Evolutionary conservation across 2,797 vertebrate genomes (phyloP).

Genomic region (Lepus oiostolus): DNA sequence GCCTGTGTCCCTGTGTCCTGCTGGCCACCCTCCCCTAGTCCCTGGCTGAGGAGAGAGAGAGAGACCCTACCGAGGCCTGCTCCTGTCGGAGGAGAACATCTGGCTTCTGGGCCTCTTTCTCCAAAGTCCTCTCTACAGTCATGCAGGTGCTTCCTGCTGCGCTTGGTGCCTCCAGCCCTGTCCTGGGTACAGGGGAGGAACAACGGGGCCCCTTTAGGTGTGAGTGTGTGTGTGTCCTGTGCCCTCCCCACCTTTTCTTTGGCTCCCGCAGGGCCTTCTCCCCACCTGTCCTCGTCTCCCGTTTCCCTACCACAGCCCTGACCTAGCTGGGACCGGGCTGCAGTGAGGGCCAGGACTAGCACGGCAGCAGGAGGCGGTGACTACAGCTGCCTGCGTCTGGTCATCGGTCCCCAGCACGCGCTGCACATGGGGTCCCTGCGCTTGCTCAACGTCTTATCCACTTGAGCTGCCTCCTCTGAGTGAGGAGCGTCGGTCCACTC

Average conservation of each 20-base stretch:
- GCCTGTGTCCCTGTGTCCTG: neutral
- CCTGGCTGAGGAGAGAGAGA: neutral
- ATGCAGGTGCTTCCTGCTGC: fast-evolving
- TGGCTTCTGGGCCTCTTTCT: conserved; percentile 4
- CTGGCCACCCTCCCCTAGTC: neutral
- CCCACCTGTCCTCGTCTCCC: neutral
- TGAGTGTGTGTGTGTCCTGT: neutral
- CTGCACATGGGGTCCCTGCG: fast-evolving
- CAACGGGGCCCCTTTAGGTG: neutral
- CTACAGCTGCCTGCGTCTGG: neutral
- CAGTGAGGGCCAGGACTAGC: neutral
- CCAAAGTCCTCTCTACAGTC: neutral
- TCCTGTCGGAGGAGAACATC: neutral
- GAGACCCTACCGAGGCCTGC: neutral
- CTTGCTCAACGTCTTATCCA: neutral
- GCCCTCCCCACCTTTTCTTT: neutral
- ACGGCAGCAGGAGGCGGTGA: neutral
- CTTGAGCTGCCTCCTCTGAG: neutral
- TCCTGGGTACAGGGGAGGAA: neutral
- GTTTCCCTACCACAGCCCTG: too few species aligned
- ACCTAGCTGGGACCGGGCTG: neutral
- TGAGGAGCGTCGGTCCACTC: neutral
- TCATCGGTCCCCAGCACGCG: neutral
- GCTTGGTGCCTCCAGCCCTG: neutral
- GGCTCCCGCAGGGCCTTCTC: neutral